Evolutionary conservation across 2,113 vertebrate species (phyloP).

Genomic region (Chionomys nivalis): DNA sequence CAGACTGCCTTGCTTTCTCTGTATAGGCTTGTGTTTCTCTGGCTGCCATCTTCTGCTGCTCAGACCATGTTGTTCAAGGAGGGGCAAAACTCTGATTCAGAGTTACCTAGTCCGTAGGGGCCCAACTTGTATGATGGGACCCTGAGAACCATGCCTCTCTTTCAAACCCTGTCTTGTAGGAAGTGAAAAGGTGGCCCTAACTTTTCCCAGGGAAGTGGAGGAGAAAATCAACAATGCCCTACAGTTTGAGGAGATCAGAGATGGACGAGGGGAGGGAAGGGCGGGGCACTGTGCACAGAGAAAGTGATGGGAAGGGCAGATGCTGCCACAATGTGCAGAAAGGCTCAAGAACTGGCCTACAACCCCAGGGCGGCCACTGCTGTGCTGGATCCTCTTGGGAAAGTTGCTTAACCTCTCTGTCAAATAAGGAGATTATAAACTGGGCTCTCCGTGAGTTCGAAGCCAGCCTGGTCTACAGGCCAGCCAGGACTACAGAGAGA

Average conservation of each 20-base stretch:
- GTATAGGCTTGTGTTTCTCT: background rate
- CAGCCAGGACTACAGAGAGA: no score
- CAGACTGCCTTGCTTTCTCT: background rate
- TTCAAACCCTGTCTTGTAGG: background rate
- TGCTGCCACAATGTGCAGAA: background rate
- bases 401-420: conserved; percentile 22
- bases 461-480: background rate
- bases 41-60: background rate
- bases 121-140: background rate
- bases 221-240: background rate
- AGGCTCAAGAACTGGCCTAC: background rate
- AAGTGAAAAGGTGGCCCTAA: background rate
- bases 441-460: background rate
- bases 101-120: background rate
- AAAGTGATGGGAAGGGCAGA: background rate
- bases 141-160: background rate
- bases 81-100: background rate
- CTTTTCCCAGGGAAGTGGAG: background rate
- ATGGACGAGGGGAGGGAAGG: background rate
- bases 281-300: background rate
- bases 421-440: background rate
- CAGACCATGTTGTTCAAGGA: background rate
- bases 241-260: background rate
- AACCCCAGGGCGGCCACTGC: background rate
- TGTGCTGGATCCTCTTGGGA: conserved; percentile 7